Percentiles rank a stretch among this genome's conserved stretches.
Conservation (phyloP, 2,113 vertebrate genomes). For the Erythrocercus mccallii region DNA sequence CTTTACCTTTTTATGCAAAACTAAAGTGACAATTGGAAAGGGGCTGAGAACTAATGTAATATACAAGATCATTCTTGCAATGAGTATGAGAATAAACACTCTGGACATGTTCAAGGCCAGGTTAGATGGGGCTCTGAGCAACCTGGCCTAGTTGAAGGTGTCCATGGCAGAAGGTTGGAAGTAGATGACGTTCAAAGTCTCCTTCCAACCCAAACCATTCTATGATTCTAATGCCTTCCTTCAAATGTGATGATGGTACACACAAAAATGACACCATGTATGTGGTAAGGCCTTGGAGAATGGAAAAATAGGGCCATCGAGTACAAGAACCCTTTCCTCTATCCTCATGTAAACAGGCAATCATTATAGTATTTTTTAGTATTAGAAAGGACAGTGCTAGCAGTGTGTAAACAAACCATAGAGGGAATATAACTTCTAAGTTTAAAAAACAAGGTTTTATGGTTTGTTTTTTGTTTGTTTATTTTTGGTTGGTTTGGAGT, state of each 20-base stretch:
- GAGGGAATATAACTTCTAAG: constrained; percentile 72
- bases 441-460: constrained; percentile 71
- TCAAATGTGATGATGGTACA: not conserved
- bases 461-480: constrained; percentile 13
- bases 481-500: not conserved
- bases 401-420: constrained; percentile 68
- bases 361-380: constrained; percentile 5
- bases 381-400: constrained; percentile 61
- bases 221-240: not conserved
- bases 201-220: not conserved
- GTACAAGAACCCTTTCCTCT: not conserved
- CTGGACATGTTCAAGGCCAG: not conserved
- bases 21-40: not conserved
- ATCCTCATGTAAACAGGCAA: constrained; percentile 53
- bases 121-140: not conserved
- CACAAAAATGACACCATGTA: constrained; percentile 16
- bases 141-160: not conserved
- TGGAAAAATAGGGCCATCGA: constrained; percentile 27
- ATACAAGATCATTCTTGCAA: not conserved
- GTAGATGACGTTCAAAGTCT: not conserved
- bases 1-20: constrained; percentile 8
- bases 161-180: not conserved
- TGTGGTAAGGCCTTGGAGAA: constrained; percentile 50
- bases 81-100: not conserved
- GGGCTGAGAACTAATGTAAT: not conserved